Percentiles rank a stretch among this genome's conserved stretches.
Conservation (phyloP, 2,113 vertebrate genomes). For the Caranx ignobilis region DNA sequence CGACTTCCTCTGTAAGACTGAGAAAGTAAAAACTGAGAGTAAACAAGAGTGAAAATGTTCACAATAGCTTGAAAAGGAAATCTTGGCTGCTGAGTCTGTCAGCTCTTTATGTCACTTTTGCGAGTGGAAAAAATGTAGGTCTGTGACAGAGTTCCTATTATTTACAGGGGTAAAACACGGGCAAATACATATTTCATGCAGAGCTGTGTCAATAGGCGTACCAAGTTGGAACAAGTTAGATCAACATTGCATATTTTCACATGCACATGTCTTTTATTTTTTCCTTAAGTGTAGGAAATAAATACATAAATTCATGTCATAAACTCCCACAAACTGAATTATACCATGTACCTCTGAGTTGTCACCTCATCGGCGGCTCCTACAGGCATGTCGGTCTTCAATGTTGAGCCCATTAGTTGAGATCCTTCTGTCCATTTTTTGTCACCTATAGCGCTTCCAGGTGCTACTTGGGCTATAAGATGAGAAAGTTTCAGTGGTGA, state of each 20-base stretch:
- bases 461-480: constrained; percentile 48
- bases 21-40: constrained; percentile 25
- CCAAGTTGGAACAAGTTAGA: neutral
- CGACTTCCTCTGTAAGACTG: constrained; percentile 49
- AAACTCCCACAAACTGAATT: neutral
- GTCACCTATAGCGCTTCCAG: constrained; percentile 30
- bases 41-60: constrained; percentile 2
- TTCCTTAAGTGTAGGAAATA: neutral
- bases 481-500: constrained; percentile 63
- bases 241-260: neutral
- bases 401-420: constrained; percentile 47
- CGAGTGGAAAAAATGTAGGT: neutral
- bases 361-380: neutral
- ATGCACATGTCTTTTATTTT: neutral
- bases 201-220: neutral
- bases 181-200: neutral
- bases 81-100: neutral
- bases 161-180: neutral
- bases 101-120: neutral
- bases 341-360: constrained; percentile 48
- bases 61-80: neutral
- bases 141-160: neutral
- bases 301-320: neutral
- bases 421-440: constrained; percentile 65
- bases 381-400: constrained; percentile 55